These are phyloP conservation scores for Papilio xuthus DNA, from an alignment of 1,140 invertebrate species.

Conservation along the genomic window DNA sequence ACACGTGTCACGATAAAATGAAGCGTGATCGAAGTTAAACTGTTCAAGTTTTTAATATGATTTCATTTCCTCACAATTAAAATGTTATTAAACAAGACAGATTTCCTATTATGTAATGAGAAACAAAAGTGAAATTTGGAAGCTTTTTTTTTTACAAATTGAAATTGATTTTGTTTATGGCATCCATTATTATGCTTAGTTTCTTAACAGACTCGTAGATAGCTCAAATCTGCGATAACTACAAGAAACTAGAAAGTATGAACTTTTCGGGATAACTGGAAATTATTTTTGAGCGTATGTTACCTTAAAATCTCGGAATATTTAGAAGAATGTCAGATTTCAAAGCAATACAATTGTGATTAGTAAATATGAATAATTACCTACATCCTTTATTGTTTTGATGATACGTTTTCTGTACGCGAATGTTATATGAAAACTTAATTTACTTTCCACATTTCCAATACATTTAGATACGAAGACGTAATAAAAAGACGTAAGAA, in stretches of 20 bases:
- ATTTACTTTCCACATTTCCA: constrained; percentile 5
- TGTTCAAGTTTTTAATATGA: constrained; percentile 14
- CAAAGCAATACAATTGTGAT: no score
- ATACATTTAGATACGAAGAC: not conserved
- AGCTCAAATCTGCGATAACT: not conserved
- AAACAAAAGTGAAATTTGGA: constrained; percentile 10
- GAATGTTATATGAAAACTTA: not conserved
- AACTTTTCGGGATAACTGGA: not conserved
- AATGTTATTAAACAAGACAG: not conserved
- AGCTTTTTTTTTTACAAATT: not conserved
- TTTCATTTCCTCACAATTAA: constrained; percentile 25
- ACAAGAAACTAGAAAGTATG: not conserved
- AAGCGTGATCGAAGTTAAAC: not conserved
- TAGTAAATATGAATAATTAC: no score
- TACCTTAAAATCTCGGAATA: no score
- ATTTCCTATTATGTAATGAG: constrained; percentile 3
- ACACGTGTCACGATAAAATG: constrained; percentile 17
- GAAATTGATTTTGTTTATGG: not conserved
- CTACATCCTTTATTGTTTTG: not conserved
- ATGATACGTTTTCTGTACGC: not conserved
- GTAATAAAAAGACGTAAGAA: constrained; percentile 34
- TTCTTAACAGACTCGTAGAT: not conserved
- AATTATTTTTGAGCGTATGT: not conserved
- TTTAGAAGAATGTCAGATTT: no score
- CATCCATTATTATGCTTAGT: not conserved